Base-by-base conservation (phyloP, 2,797 vertebrate species). In the Helicolenus hilgendorfi region DNA sequence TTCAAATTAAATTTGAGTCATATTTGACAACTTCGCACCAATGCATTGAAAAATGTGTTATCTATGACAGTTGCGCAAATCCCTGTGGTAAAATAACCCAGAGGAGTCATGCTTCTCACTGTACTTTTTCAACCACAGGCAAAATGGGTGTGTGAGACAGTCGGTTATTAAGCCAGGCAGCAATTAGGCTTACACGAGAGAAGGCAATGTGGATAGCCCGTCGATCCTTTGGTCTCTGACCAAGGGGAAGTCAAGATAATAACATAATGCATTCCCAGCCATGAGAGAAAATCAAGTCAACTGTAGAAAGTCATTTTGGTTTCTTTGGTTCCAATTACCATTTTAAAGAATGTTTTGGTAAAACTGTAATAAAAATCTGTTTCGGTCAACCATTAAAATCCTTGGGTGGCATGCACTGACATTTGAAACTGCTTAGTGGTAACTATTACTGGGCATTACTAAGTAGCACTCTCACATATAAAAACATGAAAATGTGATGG, bases 231-330 rank as follows among this genome's bases (percentile, higher is more conserved):
- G 88, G 85, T 92, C 89, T 93, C 86, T 74, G 72, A 91, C 87
- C 49, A 71, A 94, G 70, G 81, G 82, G 87, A 93, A 88, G 80
- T 87, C 55, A 18, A 64, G 69, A 93, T 93, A 87, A 94, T 82
- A 62, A 83, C 83, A 90, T 92, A 73, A 93, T 89, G 78, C 77
- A 89, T 91, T 93, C 85, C 78, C 81, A 84, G 79, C 56, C 74
- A 81, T 87, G 72, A 83, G 75, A 84, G 69, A 87, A 90, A 89
- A 83, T 86, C 55, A 81, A 89, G 63, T 82, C 77, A 82, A 64
- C 69, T 78, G 80, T 82, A 78, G 36, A 76, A 82, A 89, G 72
- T 83, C n/a, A 91, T 93, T 93, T 92, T 91, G 89, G 91, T 89
- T 92, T 89, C 60, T 84, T 86, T 89, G 83, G 85, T 85, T 92